These are phyloP conservation scores for Sceliomorpha sp. DNA, from an alignment of 2,888 invertebrate genomes.

Conservation along the genomic window DNA sequence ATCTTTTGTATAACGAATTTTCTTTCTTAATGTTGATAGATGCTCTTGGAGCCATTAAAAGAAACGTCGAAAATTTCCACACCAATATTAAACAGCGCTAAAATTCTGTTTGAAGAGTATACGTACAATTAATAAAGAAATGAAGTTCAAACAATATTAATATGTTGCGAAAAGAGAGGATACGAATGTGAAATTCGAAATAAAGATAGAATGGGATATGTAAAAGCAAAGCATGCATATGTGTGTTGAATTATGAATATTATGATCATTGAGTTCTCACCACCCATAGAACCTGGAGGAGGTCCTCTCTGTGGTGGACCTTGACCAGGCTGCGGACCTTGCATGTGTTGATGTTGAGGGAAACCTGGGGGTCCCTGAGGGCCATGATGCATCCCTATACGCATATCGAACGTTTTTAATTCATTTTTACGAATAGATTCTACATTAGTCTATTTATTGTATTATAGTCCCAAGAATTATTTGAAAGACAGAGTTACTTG, in stretches of 20 bases:
- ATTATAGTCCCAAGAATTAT: too few species aligned
- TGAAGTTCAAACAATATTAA: too few species aligned
- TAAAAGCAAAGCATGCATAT: constrained; percentile 36
- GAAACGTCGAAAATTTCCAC: too few species aligned
- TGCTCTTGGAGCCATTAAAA: too few species aligned
- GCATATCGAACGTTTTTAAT: constrained; percentile 37
- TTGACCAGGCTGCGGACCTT: constrained; percentile 87
- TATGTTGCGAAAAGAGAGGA: too few species aligned
- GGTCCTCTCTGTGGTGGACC: constrained; percentile 84
- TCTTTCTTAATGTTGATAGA: constrained; percentile 61
- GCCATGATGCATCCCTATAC: constrained; percentile 84
- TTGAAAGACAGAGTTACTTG: too few species aligned
- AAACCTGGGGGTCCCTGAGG: constrained; percentile 83
- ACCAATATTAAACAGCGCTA: too few species aligned
- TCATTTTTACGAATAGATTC: too few species aligned
- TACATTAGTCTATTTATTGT: too few species aligned
- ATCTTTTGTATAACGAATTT: not conserved
- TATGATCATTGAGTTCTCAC: constrained; percentile 64
- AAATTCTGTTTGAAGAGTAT: too few species aligned
- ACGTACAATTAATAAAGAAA: too few species aligned
- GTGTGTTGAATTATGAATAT: constrained; percentile 10
- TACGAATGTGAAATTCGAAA: too few species aligned
- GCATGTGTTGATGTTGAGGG: constrained; percentile 82
- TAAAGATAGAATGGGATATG: not conserved
- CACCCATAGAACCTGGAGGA: constrained; percentile 81